These are phyloP conservation scores for Eciton burchellii DNA, from an alignment of 1,140 invertebrate species.

Conservation along the genomic window DNA sequence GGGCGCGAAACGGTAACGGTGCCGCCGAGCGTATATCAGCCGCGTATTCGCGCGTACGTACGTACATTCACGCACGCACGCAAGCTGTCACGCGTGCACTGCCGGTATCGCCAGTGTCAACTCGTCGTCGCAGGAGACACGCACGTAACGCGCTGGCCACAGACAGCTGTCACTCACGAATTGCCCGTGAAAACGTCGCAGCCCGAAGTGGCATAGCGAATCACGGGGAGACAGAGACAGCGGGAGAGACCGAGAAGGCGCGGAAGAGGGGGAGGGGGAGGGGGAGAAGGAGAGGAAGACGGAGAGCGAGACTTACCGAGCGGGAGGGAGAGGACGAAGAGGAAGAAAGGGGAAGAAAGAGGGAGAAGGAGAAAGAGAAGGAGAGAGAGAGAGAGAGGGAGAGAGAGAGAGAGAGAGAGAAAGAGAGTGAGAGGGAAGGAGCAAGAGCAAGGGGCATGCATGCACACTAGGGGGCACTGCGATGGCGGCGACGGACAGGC, in stretches of 20 bases:
- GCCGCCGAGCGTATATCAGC: not conserved
- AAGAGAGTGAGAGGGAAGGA: conserved; percentile 46
- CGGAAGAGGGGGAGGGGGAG: conserved; percentile 25
- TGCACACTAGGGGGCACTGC: conserved; percentile 74
- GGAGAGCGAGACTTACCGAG: conserved; percentile 26
- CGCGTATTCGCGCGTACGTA: conserved; percentile 46
- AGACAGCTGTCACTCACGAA: conserved; percentile 79
- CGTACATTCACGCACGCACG: conserved; percentile 50
- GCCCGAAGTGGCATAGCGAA: conserved; percentile 70
- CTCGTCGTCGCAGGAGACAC: conserved; percentile 56
- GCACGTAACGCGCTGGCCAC: conserved; percentile 69
- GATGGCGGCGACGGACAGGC: conserved; percentile 69
- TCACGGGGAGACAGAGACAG: conserved; percentile 65
- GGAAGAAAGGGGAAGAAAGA: conserved; percentile 16
- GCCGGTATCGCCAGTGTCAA: conserved; percentile 57
- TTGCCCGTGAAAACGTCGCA: conserved; percentile 77
- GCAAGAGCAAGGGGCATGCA: conserved; percentile 63
- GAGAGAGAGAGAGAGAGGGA: conserved; percentile 48
- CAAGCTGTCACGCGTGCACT: conserved; percentile 66
- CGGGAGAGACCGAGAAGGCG: conserved; percentile 38
- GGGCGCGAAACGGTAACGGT: conserved; percentile 30
- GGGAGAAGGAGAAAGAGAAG: conserved; percentile 2
- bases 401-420: conserved; percentile 23
- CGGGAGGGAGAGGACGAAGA: conserved; percentile 44
- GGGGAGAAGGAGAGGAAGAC: conserved; percentile 23